Evolutionary conservation across 2,113 vertebrate genomes (phyloP), one percentile per base, ranked within the genome.

Genomic region (Vidua chalybeata): DNA sequence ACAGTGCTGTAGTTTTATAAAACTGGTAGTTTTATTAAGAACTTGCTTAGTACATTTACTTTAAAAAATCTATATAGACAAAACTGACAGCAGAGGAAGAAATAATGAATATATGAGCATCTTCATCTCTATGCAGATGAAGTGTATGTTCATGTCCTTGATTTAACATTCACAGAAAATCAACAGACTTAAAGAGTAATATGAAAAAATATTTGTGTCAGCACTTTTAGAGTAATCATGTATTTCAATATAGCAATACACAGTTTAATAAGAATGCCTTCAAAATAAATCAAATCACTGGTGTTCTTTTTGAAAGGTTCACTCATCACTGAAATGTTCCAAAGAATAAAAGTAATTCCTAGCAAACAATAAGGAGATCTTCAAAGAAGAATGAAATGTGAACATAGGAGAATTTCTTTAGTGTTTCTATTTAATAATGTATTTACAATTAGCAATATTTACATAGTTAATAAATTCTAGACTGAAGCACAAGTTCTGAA

Each of bases 111-210:
- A 52, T 51, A 92, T 81, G 62, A 66, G 3, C 56, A 76, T 87
- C 83, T 96, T 96, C 83, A 91, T 97, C 92, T 98, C 76, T 87
- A 78, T 97, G 94, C 73, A 94, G 92, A 97, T 90, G 93, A 97
- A 95, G 43, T 81, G 8, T 48, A 75, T 64, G 39, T 27, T 82
- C 76, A 74, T 84, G 93, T 79, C 96, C 97, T 98, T 98, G 95
- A 97, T 96, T 96, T 97, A 96, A 94, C 97, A 97, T 97, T 97
- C 93, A 95, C 71, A 97, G 85, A 96, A 97, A 97, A 96, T 84
- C 94, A 98, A 90, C 64, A 41, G 92, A 95, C 89, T 96, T 97
- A 96, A 97, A 97, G 67, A 95, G 63, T 87, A 94, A 94, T 94
- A 91, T 69, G 68, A 92, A 95, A 91, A 97, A 96, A 96, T 72